phyloP scores from a whole-genome alignment of 2,888 invertebrate species.

The Mimachlamys varia region DNA sequence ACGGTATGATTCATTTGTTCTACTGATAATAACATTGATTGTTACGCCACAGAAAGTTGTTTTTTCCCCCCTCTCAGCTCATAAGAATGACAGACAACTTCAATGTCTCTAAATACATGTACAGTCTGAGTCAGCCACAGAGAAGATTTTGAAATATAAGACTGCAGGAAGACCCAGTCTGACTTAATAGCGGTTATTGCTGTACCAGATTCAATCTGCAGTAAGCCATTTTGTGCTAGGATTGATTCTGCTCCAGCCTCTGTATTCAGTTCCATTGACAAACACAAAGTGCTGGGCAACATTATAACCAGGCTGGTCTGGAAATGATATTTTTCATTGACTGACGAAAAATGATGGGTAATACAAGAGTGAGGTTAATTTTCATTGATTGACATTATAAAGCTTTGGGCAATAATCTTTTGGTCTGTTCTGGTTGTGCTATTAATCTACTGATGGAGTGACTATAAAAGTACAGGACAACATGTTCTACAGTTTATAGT shows the following conservation, averaged over 20 bases:
- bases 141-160: background rate
- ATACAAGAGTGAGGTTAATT: too few species aligned
- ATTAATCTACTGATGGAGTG: too few species aligned
- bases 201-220: slow-evolving; percentile 24
- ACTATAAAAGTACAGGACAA: too few species aligned
- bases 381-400: too few species aligned
- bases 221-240: background rate
- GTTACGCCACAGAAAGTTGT: background rate
- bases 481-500: too few species aligned
- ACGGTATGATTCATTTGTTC: slow-evolving; percentile 13
- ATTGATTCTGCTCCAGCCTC: background rate
- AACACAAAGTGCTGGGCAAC: background rate
- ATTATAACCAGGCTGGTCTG: background rate
- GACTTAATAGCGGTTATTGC: background rate
- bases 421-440: too few species aligned
- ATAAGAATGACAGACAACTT: background rate
- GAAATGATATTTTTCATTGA: background rate
- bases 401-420: too few species aligned
- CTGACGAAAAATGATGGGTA: background rate
- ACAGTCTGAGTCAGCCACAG: slow-evolving; percentile 8
- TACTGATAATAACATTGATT: slow-evolving; percentile 4
- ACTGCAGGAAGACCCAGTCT: background rate
- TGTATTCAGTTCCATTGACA: background rate
- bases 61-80: background rate
- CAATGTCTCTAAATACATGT: background rate